A percentile compares a stretch with the other conserved stretches of the same genome.
These are phyloP conservation scores for Ditylenchus dipsaci DNA, from an alignment of 1,140 invertebrate genomes.

Conservation along the genomic window DNA sequence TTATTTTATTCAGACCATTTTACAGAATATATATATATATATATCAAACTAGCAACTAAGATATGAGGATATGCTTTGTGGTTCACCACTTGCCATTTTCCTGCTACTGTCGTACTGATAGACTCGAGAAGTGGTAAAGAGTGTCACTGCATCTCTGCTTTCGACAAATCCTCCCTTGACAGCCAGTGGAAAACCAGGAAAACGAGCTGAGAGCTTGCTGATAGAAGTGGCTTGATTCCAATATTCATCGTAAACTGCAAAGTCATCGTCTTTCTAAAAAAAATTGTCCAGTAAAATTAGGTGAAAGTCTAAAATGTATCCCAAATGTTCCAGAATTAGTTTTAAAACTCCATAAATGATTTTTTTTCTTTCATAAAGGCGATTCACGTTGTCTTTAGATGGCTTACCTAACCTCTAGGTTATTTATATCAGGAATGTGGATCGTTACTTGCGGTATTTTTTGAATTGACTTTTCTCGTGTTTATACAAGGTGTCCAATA, in stretches of 20 bases:
- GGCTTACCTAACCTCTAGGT: too few relatives aligned
- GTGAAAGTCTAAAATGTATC: too few relatives aligned
- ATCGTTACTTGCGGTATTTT: too few relatives aligned
- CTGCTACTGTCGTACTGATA: conserved; percentile 3
- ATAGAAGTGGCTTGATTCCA: conserved; percentile 31
- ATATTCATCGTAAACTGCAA: conserved; percentile 39
- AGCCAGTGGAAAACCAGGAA: conserved; percentile 28
- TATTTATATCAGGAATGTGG: too few relatives aligned
- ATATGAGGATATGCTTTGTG: conserved; percentile 6
- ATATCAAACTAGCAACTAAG: neutral
- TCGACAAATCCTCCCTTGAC: conserved; percentile 25
- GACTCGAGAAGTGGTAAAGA: conserved; percentile 9
- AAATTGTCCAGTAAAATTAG: neutral
- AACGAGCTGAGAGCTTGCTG: conserved; percentile 21
- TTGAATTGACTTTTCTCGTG: too few relatives aligned
- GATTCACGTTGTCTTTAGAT: too few relatives aligned
- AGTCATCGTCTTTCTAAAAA: conserved; percentile 30
- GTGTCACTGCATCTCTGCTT: neutral
- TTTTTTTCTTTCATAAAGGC: too few relatives aligned
- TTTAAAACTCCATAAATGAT: too few relatives aligned
- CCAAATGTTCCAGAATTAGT: too few relatives aligned
- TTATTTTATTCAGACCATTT: too few relatives aligned
- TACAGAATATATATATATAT: too few relatives aligned
- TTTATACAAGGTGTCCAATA: too few relatives aligned
- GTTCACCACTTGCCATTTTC: neutral